Percentiles rank a stretch among this genome's conserved stretches.
Conservation (phyloP, 2,888 invertebrate species). For the Caenorhabditis afra region DNA sequence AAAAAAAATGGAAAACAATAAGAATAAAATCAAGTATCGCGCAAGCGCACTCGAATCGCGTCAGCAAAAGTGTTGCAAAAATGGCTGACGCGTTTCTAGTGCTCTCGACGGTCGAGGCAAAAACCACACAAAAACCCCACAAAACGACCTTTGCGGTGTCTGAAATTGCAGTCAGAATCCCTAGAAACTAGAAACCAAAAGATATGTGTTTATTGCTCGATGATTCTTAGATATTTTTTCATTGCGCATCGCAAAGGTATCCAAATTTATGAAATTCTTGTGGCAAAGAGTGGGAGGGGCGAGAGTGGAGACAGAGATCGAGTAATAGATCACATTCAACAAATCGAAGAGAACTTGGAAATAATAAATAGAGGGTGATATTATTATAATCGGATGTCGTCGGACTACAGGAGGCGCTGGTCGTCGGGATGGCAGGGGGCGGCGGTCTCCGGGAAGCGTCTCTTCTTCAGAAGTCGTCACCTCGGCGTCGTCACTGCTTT, state of each 20-base stretch:
- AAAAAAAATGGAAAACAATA: background rate
- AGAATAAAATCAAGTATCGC: background rate
- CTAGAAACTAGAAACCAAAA: constrained; percentile 3
- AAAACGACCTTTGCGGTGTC: no score
- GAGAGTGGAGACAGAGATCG: constrained; percentile 18
- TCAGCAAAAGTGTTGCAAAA: background rate
- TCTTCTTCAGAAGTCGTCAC: constrained; percentile 4
- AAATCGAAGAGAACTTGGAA: constrained; percentile 1
- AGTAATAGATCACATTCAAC: constrained; percentile 51
- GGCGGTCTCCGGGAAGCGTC: no score
- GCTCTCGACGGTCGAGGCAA: no score
- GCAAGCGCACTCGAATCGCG: constrained; percentile 1
- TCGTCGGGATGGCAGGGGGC: no score
- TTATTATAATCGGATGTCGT: constrained; percentile 15
- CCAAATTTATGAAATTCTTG: constrained; percentile 37
- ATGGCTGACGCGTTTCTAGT: background rate
- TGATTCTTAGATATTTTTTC: constrained; percentile 6
- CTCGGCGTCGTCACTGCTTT: constrained; percentile 36
- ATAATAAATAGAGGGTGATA: constrained; percentile 12
- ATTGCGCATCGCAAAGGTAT: constrained; percentile 33
- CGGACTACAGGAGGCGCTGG: background rate
- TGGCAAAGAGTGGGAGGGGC: constrained; percentile 1
- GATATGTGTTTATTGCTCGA: constrained; percentile 54
- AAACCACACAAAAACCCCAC: background rate
- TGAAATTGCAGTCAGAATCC: background rate